Percentiles rank a stretch among this genome's conserved stretches.
Conservation (phyloP, 2,797 vertebrate species). For the Okamejei kenojei region DNA sequence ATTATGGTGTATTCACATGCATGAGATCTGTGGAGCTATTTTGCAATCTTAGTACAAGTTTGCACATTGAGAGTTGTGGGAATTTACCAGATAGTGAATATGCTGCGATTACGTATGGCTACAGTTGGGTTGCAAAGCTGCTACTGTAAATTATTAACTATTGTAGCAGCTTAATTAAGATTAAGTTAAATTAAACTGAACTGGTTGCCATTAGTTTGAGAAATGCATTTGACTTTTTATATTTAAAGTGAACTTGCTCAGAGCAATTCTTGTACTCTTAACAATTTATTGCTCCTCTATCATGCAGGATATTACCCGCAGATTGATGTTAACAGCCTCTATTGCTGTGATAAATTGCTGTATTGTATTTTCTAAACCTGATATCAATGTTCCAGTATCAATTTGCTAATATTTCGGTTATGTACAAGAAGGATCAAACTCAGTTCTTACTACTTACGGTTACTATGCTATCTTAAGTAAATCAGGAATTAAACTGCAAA, state of each 20-base stretch:
- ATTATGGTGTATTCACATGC: constrained; percentile 1
- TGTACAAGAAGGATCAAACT: background rate
- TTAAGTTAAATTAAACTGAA: background rate
- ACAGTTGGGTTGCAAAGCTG: background rate
- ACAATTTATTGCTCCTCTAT: background rate
- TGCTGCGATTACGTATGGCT: background rate
- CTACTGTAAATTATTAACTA: background rate
- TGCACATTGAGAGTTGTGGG: background rate
- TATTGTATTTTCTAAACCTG: constrained; percentile 10
- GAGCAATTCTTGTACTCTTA: background rate
- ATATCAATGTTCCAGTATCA: background rate
- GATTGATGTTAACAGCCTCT: background rate
- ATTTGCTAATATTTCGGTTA: background rate
- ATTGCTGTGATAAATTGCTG: background rate
- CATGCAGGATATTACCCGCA: background rate
- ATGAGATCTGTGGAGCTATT: background rate
- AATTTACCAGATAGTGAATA: constrained; percentile 5
- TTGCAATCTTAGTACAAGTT: background rate
- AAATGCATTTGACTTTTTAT: background rate
- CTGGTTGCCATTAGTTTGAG: constrained; percentile 1
- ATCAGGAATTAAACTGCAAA: constrained; percentile 34
- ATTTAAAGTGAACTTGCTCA: background rate
- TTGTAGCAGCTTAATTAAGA: background rate
- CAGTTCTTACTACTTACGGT: constrained; percentile 10
- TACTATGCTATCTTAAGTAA: constrained; percentile 20